These are phyloP conservation scores for Tragelaphus strepsiceros DNA, from an alignment of 2,113 vertebrate genomes.

Conservation along the genomic window DNA sequence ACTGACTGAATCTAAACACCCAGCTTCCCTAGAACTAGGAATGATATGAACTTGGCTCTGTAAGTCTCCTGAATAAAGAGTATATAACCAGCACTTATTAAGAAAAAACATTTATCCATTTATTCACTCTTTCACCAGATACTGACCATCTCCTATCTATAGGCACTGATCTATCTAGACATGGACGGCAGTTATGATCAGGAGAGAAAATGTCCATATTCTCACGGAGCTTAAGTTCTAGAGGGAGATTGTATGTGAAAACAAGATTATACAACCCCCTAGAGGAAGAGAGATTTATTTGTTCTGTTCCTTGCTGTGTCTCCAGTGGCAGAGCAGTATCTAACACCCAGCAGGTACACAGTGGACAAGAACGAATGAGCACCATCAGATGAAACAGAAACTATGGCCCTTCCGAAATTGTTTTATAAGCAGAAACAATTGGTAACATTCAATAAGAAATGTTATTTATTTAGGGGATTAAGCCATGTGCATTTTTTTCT, in stretches of 20 bases:
- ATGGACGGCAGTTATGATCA: background rate
- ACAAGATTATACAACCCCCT: background rate
- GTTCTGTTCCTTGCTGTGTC: background rate
- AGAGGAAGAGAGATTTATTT: background rate
- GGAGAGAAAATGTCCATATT: background rate
- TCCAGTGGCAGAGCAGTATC: background rate
- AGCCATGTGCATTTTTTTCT: background rate
- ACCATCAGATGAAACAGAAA: background rate
- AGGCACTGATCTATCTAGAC: background rate
- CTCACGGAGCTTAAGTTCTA: background rate
- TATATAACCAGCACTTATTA: background rate
- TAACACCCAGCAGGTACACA: background rate
- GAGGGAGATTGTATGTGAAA: background rate
- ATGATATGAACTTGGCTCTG: background rate
- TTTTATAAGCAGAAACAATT: background rate
- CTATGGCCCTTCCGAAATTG: background rate
- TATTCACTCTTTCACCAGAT: background rate
- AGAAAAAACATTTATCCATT: background rate
- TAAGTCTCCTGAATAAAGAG: background rate
- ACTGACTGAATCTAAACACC: background rate
- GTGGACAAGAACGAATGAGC: background rate
- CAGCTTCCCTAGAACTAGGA: background rate
- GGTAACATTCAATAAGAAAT: background rate
- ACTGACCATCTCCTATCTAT: background rate
- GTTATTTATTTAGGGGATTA: background rate